Base-by-base conservation (phyloP, 1,140 invertebrate genomes). In the Drosophila trapezifrons region DNA sequence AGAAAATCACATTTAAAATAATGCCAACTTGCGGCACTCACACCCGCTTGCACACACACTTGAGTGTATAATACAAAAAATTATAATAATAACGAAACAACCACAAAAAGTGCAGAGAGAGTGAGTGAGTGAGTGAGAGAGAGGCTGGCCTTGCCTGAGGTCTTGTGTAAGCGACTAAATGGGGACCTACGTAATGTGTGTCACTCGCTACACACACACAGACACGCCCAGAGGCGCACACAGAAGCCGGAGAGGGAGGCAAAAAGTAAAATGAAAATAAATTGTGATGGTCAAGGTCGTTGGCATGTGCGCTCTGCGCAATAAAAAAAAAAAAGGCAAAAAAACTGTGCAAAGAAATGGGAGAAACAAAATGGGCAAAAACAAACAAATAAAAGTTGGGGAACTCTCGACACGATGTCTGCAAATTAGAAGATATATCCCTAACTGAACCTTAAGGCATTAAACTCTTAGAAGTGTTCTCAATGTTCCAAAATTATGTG, bases 221-320 rank as follows among this genome's bases (percentile, higher is more conserved):
- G 45, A 73, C 57, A 72, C 56, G 66, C 57, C 56, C 38, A 63
- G 8, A 62, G 52, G 73, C 57, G 67, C 56, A 66, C 57, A 60
- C 38, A 66, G 8, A 57, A 38, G 55, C 47, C 56, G 20, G 54
- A 84, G 73, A 71, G 64, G 77, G 59, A 72, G 73, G 65, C 57
- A 78, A 73, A 89, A 82, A 86, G 82, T 78, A 85, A 90, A 90
- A 81, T 89, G 84, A 89, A 89, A 89, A 89, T 84, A 90, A 89
- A 89, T 90, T 90, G 87, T 90, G 87, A 90, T 90, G 87, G 87
- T 90, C 87, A 90, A 90, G 87, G 87, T 90, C 87, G 87, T 87
- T 85, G 80, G 77, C 80, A 64, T 74, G 76, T 78, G 78, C 85
- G 76, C 76, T 80, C 76, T 80, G 84, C 81, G 80, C 71, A 79